Percentiles rank a stretch among this genome's conserved stretches.
Conservation (phyloP, 2,888 invertebrate species). For the Acanthoscelides obtectus region DNA sequence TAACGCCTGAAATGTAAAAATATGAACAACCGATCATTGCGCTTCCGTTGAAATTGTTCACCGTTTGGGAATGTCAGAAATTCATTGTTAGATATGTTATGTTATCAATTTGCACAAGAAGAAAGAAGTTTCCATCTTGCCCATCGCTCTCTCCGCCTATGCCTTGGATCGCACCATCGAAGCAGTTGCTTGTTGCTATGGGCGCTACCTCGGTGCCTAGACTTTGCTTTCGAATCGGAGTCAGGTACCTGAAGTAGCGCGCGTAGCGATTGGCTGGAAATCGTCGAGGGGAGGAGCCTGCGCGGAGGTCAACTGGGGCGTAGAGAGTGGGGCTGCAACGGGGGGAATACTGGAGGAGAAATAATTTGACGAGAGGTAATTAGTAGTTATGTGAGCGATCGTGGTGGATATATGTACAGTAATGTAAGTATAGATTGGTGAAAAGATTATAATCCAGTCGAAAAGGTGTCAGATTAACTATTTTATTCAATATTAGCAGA, state of each 20-base stretch:
- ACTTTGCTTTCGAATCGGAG: slow-evolving; percentile 62
- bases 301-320: background rate
- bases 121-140: too few relatives aligned
- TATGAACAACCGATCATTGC: too few relatives aligned
- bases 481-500: too few relatives aligned
- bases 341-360: background rate
- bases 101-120: too few relatives aligned
- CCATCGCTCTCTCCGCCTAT: background rate
- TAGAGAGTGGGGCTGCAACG: background rate
- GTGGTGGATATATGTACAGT: too few relatives aligned
- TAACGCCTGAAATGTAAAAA: too few relatives aligned
- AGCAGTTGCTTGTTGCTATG: slow-evolving; percentile 52
- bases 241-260: slow-evolving; percentile 99
- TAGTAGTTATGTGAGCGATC: background rate
- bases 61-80: too few relatives aligned
- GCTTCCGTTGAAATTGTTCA: too few relatives aligned
- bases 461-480: too few relatives aligned
- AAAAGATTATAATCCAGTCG: too few relatives aligned
- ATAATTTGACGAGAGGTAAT: background rate
- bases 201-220: slow-evolving; percentile 89
- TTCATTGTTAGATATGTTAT: too few relatives aligned
- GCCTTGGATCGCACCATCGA: background rate
- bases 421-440: too few relatives aligned
- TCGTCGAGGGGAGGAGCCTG: background rate
- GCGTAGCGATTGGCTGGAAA: slow-evolving; percentile 59